Conservation (phyloP, 1,140 invertebrate species). For the Liolophura sinensis region DNA sequence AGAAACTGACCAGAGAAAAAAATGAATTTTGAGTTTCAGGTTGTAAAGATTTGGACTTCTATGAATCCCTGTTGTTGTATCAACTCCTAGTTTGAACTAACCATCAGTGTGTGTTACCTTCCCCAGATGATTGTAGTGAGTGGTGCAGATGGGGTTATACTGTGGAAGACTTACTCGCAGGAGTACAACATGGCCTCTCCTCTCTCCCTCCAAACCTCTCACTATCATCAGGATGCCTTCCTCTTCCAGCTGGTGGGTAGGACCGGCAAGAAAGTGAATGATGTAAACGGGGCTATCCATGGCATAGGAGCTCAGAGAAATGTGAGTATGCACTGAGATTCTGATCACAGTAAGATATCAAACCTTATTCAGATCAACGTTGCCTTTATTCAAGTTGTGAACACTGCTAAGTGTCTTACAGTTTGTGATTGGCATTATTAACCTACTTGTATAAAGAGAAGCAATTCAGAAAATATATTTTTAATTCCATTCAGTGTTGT, state of each 20-base stretch:
- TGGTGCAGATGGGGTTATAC: conserved; percentile 29
- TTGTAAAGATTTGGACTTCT: too few relatives aligned
- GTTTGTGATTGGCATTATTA: background rate
- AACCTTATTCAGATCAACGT: too few relatives aligned
- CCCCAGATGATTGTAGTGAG: conserved; percentile 27
- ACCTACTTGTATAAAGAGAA: too few relatives aligned
- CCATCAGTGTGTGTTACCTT: too few relatives aligned
- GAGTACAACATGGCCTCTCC: conserved; percentile 33
- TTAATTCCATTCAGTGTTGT: background rate
- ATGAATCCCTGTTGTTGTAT: too few relatives aligned
- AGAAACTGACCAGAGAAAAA: too few relatives aligned
- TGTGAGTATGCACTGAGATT: conserved; percentile 5
- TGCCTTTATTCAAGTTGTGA: background rate
- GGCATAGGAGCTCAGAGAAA: conserved; percentile 12
- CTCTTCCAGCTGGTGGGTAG: conserved; percentile 27
- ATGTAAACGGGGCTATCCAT: conserved; percentile 11
- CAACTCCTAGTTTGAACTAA: too few relatives aligned
- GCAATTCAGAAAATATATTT: conserved; percentile 14
- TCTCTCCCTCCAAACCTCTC: conserved; percentile 26
- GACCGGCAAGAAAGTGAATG: background rate
- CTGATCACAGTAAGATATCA: too few relatives aligned
- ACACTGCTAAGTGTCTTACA: background rate
- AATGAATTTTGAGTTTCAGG: too few relatives aligned
- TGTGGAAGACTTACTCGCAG: conserved; percentile 21
- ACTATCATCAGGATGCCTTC: conserved; percentile 26